Conservation (phyloP, 2,888 invertebrate genomes). For the Aphodius sticticus region DNA sequence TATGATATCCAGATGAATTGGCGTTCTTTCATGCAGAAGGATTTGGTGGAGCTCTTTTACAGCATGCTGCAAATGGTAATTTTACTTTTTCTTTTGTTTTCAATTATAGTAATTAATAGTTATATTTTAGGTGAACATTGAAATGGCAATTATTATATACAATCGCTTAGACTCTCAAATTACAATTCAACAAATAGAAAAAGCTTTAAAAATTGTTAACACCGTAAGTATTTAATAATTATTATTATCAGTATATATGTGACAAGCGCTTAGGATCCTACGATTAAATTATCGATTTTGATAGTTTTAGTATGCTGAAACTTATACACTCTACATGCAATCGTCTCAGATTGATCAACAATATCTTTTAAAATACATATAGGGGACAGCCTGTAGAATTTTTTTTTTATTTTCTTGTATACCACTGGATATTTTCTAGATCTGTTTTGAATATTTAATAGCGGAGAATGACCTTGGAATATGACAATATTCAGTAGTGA, state of each 20-base stretch:
- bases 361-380: no score
- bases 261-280: no score
- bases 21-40: slow-evolving; percentile 57
- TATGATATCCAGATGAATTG: slow-evolving; percentile 54
- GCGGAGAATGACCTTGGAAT: no score
- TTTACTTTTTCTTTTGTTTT: neutral
- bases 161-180: slow-evolving; percentile 45
- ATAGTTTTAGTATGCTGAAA: no score
- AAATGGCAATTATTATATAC: slow-evolving; percentile 52
- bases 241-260: slow-evolving; percentile 19
- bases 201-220: slow-evolving; percentile 47
- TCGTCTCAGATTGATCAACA: no score
- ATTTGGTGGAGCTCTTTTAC: slow-evolving; percentile 58
- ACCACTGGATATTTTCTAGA: no score
- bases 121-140: slow-evolving; percentile 51
- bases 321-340: no score
- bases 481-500: no score
- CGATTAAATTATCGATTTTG: no score
- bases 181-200: slow-evolving; percentile 45
- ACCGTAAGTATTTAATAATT: slow-evolving; percentile 42
- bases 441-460: no score
- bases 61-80: slow-evolving; percentile 56
- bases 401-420: no score
- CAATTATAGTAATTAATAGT: neutral
- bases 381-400: no score